Evolutionary conservation across 2,797 vertebrate genomes (phyloP).

Genomic region (Callimico goeldii): DNA sequence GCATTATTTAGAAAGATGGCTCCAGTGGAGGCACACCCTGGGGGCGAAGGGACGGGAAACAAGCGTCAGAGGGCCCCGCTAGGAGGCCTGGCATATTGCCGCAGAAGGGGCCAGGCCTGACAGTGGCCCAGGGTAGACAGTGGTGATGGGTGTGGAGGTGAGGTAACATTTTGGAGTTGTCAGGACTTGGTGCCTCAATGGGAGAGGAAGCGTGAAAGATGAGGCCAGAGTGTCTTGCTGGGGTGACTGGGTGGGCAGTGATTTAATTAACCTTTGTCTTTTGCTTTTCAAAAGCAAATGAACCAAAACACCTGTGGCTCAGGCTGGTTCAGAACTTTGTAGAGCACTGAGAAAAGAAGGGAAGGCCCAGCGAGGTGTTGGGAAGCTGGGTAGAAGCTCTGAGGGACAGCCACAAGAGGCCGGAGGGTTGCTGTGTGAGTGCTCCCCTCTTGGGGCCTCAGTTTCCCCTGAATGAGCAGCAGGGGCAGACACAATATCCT

Average conservation of each 20-base stretch:
- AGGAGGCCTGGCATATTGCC: neutral
- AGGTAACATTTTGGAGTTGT: neutral
- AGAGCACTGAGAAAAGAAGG: neutral
- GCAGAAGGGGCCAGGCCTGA: neutral
- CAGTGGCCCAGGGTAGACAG: neutral
- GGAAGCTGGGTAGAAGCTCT: neutral
- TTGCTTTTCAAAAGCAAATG: slow-evolving; percentile 24
- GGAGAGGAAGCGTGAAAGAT: neutral
- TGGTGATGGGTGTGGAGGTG: neutral
- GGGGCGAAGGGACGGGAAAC: neutral
- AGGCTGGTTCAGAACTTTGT: neutral
- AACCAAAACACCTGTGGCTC: neutral
- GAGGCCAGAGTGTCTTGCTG: neutral
- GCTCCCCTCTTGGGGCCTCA: neutral
- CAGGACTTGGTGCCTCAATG: neutral
- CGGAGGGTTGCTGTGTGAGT: neutral
- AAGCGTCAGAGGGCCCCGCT: rapidly evolving
- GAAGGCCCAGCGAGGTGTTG: neutral
- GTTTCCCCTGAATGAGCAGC: neutral
- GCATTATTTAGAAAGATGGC: neutral
- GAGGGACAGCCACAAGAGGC: neutral
- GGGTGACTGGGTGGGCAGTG: too few species aligned
- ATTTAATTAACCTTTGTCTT: neutral
- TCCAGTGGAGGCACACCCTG: rapidly evolving
- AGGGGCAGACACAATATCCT: neutral